A percentile compares a stretch with the other conserved stretches of the same genome.
phyloP scores from a whole-genome alignment of 2,888 invertebrate species.

The Sussaba pulchella region DNA sequence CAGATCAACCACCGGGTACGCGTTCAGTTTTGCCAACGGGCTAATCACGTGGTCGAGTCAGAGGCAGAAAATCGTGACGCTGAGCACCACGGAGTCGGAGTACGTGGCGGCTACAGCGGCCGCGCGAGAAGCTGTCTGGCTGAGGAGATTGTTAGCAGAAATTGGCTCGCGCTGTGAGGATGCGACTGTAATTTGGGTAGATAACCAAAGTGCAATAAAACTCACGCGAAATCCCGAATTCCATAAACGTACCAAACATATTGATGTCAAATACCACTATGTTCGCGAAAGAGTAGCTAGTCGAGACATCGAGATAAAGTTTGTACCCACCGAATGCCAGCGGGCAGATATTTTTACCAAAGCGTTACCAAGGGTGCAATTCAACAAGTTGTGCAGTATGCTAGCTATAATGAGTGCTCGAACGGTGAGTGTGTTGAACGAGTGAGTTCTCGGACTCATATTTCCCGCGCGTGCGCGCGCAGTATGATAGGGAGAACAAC shows the following conservation, averaged over 20 bases:
- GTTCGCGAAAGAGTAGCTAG: slow-evolving; percentile 18
- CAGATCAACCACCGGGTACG: slow-evolving; percentile 68
- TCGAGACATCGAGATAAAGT: slow-evolving; percentile 14
- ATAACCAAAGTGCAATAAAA: slow-evolving; percentile 15
- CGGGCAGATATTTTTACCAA: slow-evolving; percentile 45
- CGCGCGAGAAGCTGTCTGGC: slow-evolving; percentile 68
- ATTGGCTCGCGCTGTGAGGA: slow-evolving; percentile 52
- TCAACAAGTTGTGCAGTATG: slow-evolving; percentile 19
- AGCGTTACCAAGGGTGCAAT: slow-evolving; percentile 40
- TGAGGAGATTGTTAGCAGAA: slow-evolving; percentile 57
- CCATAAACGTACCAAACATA: slow-evolving; percentile 14
- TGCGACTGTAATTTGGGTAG: slow-evolving; percentile 51
- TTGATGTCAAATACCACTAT: slow-evolving; percentile 15
- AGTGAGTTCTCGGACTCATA: slow-evolving; percentile 16
- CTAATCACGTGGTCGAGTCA: slow-evolving; percentile 65
- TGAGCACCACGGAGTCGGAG: slow-evolving; percentile 70
- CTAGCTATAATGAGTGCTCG: slow-evolving; percentile 13
- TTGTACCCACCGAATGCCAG: slow-evolving; percentile 29
- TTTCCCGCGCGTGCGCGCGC: slow-evolving; percentile 4
- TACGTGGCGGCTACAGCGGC: slow-evolving; percentile 68
- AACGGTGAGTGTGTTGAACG: slow-evolving; percentile 27
- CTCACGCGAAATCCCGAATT: slow-evolving; percentile 27
- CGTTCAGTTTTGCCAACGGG: slow-evolving; percentile 58
- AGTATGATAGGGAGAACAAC: too few species aligned
- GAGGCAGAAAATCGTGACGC: slow-evolving; percentile 65